These are phyloP conservation scores for Aphaenogaster floridana DNA, from an alignment of 1,140 invertebrate species.

Conservation along the genomic window DNA sequence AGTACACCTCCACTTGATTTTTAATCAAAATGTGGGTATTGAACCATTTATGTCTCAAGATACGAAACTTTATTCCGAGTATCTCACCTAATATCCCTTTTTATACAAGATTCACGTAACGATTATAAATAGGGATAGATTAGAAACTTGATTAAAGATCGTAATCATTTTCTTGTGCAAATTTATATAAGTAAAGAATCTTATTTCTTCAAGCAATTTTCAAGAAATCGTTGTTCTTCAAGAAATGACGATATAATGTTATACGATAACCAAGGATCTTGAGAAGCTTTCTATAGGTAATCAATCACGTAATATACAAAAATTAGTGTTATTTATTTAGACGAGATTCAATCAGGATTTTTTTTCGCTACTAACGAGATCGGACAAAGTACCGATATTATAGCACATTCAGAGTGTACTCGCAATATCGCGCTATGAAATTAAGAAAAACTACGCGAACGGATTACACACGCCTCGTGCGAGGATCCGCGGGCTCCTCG, in stretches of 20 bases:
- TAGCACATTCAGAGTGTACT: not conserved
- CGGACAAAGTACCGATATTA: not conserved
- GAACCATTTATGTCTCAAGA: not conserved
- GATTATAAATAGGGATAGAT: not conserved
- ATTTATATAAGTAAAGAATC: not conserved
- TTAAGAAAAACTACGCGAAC: conserved; percentile 28
- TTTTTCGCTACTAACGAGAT: not conserved
- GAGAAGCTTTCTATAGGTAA: not conserved
- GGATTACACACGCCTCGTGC: conserved; percentile 22
- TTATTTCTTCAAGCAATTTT: not conserved
- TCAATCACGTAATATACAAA: not conserved
- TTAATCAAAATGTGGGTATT: not conserved
- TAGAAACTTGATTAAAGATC: not conserved
- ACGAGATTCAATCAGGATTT: not conserved
- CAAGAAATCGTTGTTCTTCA: not conserved
- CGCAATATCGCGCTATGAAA: conserved; percentile 25
- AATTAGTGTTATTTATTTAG: not conserved
- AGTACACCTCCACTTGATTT: not conserved
- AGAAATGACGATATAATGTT: not conserved
- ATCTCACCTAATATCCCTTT: too few species aligned
- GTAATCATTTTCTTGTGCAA: not conserved
- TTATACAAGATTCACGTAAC: too few species aligned
- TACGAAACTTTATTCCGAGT: too few species aligned
- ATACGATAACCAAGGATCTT: not conserved
- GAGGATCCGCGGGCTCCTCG: conserved; percentile 28